A percentile compares a stretch with the other conserved stretches of the same genome.
phyloP scores from a whole-genome alignment of 2,113 vertebrate genomes.

The Caranx ignobilis region DNA sequence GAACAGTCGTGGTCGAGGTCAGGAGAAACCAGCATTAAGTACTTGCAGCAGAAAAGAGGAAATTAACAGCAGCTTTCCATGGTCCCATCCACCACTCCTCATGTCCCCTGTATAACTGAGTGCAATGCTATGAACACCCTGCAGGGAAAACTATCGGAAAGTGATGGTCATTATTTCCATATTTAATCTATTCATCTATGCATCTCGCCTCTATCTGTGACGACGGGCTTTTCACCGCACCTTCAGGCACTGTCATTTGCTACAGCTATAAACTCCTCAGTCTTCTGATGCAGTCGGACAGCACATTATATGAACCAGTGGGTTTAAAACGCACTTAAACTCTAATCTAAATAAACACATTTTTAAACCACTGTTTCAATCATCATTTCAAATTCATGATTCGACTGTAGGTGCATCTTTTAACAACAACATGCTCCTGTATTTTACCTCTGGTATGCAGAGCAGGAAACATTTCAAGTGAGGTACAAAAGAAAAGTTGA shows the following conservation, averaged over 20 bases:
- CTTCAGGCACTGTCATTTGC: neutral
- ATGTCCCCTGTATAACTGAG: neutral
- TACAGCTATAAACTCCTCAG: neutral
- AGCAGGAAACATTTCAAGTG: conserved; percentile 15
- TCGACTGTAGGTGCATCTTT: neutral
- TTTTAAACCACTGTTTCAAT: neutral
- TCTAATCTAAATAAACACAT: neutral
- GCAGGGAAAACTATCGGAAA: neutral
- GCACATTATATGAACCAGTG: neutral
- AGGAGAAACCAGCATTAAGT: neutral
- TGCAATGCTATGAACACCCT: neutral
- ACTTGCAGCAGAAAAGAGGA: neutral
- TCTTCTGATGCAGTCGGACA: neutral
- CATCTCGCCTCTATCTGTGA: neutral
- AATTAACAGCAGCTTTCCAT: neutral
- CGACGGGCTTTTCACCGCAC: neutral
- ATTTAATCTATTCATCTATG: neutral
- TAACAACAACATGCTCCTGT: conserved; percentile 29
- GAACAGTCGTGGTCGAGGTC: neutral
- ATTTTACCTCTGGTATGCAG: neutral
- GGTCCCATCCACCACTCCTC: neutral
- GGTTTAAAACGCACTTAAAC: neutral
- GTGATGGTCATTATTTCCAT: neutral
- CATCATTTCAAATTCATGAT: neutral
- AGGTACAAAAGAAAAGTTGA: conserved; percentile 43